Evolutionary conservation across 2,888 invertebrate species (phyloP).

Genomic region (Trissolcus japonicus): DNA sequence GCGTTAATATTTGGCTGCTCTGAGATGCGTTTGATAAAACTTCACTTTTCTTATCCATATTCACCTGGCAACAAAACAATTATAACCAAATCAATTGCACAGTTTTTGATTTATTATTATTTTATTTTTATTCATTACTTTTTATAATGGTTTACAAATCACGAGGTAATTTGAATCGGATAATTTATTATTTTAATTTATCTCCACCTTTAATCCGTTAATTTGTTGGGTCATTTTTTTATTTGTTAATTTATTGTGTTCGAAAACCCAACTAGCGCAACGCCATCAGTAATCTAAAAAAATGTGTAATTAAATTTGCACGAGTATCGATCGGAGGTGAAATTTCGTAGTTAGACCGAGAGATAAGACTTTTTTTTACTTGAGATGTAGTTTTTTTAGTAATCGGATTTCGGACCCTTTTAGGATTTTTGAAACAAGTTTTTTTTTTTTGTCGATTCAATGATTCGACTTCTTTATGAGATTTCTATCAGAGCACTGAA

Average conservation of each 20-base stretch:
- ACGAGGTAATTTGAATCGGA: too few species aligned
- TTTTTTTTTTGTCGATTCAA: not conserved
- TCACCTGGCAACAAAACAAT: slow-evolving; percentile 42
- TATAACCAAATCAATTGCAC: slow-evolving; percentile 28
- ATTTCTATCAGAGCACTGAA: too few species aligned
- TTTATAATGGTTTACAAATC: too few species aligned
- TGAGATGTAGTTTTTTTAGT: slow-evolving; percentile 4
- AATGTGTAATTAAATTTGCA: slow-evolving; percentile 43
- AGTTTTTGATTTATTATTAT: too few species aligned
- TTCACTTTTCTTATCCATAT: slow-evolving; percentile 9
- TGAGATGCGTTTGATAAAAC: slow-evolving; percentile 15
- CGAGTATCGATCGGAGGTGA: slow-evolving; percentile 33
- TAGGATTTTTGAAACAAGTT: not conserved
- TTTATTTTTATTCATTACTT: too few species aligned
- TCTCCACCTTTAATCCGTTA: too few species aligned
- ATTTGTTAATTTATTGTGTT: too few species aligned
- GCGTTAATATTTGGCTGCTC: slow-evolving; percentile 26
- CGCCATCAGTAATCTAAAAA: slow-evolving; percentile 16
- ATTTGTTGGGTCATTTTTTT: too few species aligned
- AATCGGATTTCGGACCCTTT: not conserved
- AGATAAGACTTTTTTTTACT: slow-evolving; percentile 26
- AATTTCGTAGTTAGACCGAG: slow-evolving; percentile 38
- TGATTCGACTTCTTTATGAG: not conserved
- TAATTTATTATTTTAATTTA: too few species aligned
- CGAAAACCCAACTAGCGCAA: not conserved